Percentiles rank a stretch among this genome's conserved stretches.
These are phyloP conservation scores for Hyppa rectilinea DNA, from an alignment of 2,888 invertebrate species.

Conservation along the genomic window DNA sequence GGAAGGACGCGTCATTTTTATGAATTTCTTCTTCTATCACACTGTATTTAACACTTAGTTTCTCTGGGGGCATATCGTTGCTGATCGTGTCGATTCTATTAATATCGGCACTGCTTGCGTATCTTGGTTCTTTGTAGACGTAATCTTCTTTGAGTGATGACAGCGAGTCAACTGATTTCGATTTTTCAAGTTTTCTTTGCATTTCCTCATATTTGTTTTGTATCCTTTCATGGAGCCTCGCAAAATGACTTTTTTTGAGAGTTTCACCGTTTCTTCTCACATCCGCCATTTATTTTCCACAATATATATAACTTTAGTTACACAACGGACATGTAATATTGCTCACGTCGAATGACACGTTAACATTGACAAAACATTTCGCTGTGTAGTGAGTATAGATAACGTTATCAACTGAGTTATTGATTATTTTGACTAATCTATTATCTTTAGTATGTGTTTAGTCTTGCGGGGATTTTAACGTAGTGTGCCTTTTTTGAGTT, in stretches of 20 bases:
- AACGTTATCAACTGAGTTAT: slow-evolving; percentile 80
- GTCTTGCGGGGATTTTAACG: slow-evolving; percentile 57
- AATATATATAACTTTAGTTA: slow-evolving; percentile 15
- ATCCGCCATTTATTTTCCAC: slow-evolving; percentile 71
- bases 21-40: slow-evolving; percentile 72
- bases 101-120: slow-evolving; percentile 71
- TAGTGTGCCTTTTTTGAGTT: slow-evolving; percentile 20
- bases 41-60: slow-evolving; percentile 59
- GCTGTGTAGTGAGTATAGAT: slow-evolving; percentile 61
- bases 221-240: slow-evolving; percentile 81
- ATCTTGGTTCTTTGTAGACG: slow-evolving; percentile 69
- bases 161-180: slow-evolving; percentile 82
- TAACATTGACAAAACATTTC: slow-evolving; percentile 69
- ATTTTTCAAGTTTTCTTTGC: slow-evolving; percentile 83
- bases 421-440: slow-evolving; percentile 82
- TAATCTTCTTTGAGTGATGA: slow-evolving; percentile 74
- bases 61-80: slow-evolving; percentile 51
- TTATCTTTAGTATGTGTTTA: slow-evolving; percentile 67
- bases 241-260: slow-evolving; percentile 76
- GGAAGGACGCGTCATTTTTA: slow-evolving; percentile 67
- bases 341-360: slow-evolving; percentile 59
- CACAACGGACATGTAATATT: slow-evolving; percentile 46
- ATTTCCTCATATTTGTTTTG: slow-evolving; percentile 84
- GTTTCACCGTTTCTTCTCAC: slow-evolving; percentile 58
- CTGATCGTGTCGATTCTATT: slow-evolving; percentile 64